These are phyloP conservation scores for Drosophila mulleri DNA, from an alignment of 2,888 invertebrate genomes.

Conservation along the genomic window DNA sequence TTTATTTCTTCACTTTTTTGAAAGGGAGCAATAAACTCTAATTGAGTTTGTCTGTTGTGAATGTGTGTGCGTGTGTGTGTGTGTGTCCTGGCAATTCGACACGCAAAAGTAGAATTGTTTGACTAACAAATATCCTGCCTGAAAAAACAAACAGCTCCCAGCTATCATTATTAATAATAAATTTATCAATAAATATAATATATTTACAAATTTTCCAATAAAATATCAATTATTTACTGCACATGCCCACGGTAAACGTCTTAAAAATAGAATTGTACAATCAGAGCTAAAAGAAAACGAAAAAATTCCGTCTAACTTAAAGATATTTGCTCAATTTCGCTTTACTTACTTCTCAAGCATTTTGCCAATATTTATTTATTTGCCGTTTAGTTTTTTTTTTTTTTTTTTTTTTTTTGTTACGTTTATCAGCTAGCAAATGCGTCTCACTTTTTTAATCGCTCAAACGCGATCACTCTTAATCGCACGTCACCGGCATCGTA, in stretches of 20 bases:
- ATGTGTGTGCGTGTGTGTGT: background rate
- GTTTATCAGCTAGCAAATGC: conserved; percentile 35
- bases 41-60: background rate
- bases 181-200: background rate
- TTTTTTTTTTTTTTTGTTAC: background rate
- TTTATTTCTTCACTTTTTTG: conserved; percentile 1
- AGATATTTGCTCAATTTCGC: conserved; percentile 1
- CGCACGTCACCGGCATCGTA: conserved; percentile 55
- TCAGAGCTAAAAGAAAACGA: background rate
- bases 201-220: background rate
- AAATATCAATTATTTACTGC: background rate
- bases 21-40: conserved; percentile 36
- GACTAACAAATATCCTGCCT: background rate
- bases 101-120: conserved; percentile 17
- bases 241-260: background rate
- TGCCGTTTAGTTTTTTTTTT: background rate
- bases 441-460: conserved; percentile 15
- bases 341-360: conserved; percentile 17
- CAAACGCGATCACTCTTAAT: conserved; percentile 37
- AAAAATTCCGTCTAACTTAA: background rate
- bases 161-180: no score
- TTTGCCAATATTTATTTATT: conserved; percentile 30
- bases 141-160: no score
- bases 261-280: conserved; percentile 1
- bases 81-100: conserved; percentile 19